Evolutionary conservation across 2,113 vertebrate genomes (phyloP), one percentile per base, ranked within the genome.

Genomic region (Excalfactoria chinensis): DNA sequence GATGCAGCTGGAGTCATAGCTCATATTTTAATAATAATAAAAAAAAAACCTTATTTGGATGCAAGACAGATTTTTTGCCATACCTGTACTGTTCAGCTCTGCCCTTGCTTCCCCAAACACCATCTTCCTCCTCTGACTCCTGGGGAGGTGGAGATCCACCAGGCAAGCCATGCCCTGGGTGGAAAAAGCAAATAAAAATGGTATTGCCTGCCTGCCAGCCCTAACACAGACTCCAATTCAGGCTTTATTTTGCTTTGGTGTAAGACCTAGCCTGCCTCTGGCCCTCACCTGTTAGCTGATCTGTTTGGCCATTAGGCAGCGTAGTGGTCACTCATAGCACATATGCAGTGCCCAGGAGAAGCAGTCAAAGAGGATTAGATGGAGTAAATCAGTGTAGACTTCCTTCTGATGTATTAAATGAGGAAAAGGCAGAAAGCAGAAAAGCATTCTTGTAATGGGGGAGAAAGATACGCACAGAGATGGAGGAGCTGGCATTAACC

Each of bases 41-140:
- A 53, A 53, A 53, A 8, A 49, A 53, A 53, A 53, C 16, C 64
- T 77, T 19, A 26, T 46, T 35, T 56, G 7, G 12, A 32, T 43
- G 70, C 15, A 11, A 87, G 32, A 53, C 17, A 21, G 53, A 46
- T 82, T 0, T 80, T 63, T 46, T 46, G 28, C 56, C 2, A 0
- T 9, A 17, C 82, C 37, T 51, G 26, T 8, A 4, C 8, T 46
- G 21, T 6, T 14, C 2, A 63, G 66, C n/a, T 7, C 1, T 59
- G 35, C 7, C 5, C 41, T 79, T 74, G 14, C 37, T 79, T 85
- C 28, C 46, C 40, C 28, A 28, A 30, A n/a, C 55, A 86, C 13
- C 16, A 7, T 26, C 48, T 59, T 5, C 28, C 43, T 51, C 43
- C n/a, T 78, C 25, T 56, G 70, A 23, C 34, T 41, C 11, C 40